These are phyloP conservation scores for Hemaris fuciformis DNA, from an alignment of 2,888 invertebrate genomes.

Conservation along the genomic window DNA sequence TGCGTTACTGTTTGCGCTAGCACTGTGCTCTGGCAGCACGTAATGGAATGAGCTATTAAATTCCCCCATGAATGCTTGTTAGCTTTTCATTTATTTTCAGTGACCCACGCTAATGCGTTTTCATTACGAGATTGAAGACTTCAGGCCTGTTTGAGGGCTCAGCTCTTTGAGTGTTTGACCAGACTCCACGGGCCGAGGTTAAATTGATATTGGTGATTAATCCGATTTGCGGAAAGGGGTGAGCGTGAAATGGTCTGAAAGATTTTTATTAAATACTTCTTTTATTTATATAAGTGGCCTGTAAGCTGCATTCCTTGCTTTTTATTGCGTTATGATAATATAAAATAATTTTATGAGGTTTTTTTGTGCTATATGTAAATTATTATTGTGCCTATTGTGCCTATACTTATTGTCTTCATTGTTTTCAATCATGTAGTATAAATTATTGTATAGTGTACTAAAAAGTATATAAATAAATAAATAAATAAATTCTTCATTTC, in stretches of 20 bases:
- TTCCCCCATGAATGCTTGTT: slow-evolving; percentile 35
- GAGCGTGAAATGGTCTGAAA: not conserved
- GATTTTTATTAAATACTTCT: not conserved
- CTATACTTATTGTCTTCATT: too few relatives aligned
- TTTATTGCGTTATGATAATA: too few relatives aligned
- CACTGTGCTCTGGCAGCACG: slow-evolving; percentile 10
- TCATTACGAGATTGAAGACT: slow-evolving; percentile 22
- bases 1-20: not conserved
- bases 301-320: too few relatives aligned
- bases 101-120: slow-evolving; percentile 31
- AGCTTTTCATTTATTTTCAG: slow-evolving; percentile 49
- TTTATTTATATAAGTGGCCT: too few relatives aligned
- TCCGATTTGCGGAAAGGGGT: not conserved
- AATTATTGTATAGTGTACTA: too few relatives aligned
- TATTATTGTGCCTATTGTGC: too few relatives aligned
- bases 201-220: not conserved
- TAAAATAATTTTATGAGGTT: too few relatives aligned
- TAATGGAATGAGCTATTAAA: slow-evolving; percentile 29
- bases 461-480: too few relatives aligned
- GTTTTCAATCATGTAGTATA: too few relatives aligned
- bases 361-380: too few relatives aligned
- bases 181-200: slow-evolving; percentile 26
- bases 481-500: too few relatives aligned
- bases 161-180: slow-evolving; percentile 14
- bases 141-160: slow-evolving; percentile 2